Conservation (phyloP, 2,113 vertebrate genomes). For the Dipodomys spectabilis region DNA sequence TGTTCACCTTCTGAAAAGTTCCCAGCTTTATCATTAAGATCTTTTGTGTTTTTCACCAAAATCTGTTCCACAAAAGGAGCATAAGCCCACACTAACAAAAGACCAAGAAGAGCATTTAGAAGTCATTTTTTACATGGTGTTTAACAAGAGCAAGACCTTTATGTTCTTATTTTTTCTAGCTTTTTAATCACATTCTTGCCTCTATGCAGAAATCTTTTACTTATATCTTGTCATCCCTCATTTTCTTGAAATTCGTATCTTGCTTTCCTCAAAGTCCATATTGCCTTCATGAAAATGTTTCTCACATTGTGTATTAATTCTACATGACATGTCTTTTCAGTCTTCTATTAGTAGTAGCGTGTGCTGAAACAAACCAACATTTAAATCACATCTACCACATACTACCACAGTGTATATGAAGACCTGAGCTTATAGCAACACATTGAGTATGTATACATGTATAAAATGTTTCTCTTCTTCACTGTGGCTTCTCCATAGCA, state of each 20-base stretch:
- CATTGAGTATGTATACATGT: not conserved
- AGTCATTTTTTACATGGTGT: not conserved
- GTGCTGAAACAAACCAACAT: not conserved
- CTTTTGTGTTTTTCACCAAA: not conserved
- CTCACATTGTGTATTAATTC: not conserved
- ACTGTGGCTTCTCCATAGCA: not conserved
- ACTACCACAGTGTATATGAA: not conserved
- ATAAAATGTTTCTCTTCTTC: not conserved
- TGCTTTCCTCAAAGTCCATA: constrained; percentile 33
- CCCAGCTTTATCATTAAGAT: not conserved
- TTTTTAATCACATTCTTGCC: not conserved
- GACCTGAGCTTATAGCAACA: not conserved
- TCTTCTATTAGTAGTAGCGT: not conserved
- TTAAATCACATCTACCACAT: not conserved
- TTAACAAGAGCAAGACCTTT: not conserved
- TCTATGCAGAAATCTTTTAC: not conserved
- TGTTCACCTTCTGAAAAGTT: constrained; percentile 9
- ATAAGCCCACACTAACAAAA: not conserved
- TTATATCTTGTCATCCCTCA: not conserved
- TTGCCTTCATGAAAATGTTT: constrained; percentile 11
- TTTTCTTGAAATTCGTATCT: not conserved
- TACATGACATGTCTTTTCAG: not conserved
- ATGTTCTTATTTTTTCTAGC: not conserved
- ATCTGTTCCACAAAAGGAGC: not conserved
- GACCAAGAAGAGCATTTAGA: not conserved